Conservation (phyloP, 2,113 vertebrate genomes). For the Oophaga pumilio region DNA sequence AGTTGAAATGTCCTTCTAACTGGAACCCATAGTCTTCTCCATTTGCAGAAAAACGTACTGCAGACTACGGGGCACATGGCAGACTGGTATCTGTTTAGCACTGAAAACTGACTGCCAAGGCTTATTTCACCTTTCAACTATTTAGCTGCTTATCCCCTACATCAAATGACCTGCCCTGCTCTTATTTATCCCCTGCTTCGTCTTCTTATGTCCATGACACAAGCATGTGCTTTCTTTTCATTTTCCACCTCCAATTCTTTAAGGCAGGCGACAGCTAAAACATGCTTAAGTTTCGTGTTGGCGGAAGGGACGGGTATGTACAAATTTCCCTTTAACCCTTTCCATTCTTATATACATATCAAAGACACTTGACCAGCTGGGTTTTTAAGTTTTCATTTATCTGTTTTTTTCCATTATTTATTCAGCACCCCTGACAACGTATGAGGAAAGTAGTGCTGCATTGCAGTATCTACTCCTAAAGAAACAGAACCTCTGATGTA, state of each 20-base stretch:
- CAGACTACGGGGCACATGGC: neutral
- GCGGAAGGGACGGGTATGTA: constrained; percentile 14
- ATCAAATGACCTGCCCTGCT: constrained; percentile 16
- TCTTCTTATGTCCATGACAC: constrained; percentile 13
- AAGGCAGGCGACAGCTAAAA: neutral
- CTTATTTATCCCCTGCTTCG: constrained; percentile 27
- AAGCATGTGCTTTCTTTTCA: constrained; percentile 6
- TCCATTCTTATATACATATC: neutral
- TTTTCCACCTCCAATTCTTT: neutral
- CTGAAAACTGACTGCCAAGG: neutral
- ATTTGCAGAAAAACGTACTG: neutral
- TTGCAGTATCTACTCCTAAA: neutral
- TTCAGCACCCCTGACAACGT: neutral
- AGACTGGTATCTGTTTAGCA: neutral
- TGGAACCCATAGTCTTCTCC: neutral
- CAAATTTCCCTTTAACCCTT: neutral
- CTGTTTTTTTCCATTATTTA: neutral
- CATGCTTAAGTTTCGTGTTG: constrained; percentile 42
- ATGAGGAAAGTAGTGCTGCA: constrained; percentile 1
- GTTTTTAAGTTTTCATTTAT: neutral
- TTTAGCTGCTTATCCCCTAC: constrained; percentile 25
- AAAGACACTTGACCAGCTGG: neutral
- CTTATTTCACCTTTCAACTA: constrained; percentile 16
- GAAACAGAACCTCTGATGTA: neutral
- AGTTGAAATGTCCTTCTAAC: neutral